Evolutionary conservation across 2,888 invertebrate genomes (phyloP), one percentile per base, ranked within the genome.

Genomic region (Scaptomyza polygonia): DNA sequence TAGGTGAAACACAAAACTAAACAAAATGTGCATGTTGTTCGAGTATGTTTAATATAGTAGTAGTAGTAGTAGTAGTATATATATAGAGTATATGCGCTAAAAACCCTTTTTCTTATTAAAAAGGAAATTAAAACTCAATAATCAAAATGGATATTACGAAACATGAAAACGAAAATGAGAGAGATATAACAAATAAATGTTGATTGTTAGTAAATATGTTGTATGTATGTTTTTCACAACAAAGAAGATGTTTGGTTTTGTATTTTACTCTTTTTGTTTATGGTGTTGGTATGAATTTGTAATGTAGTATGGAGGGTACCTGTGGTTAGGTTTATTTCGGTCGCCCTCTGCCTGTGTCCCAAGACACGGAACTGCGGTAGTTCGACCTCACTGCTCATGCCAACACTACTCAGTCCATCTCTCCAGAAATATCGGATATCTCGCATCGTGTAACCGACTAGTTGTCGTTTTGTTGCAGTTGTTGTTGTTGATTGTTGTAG

Each of bases 371-470:
- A 98, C 94, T 98, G 98, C 91, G 98, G 98, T 93, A 98, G 95
- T 94, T 97, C 96, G 93, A 98, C 97, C 93, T 97, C 97, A 93
- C 95, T 96, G 95, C 96, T 96, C 94, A 98, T 97, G 93, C 97
- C 97, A 93, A 98, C 97, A 93, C 97, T 97, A 93, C 95, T 95
- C 93, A 94, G 94, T 92, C 97, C 97, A 94, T 96, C 95, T 94
- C 96, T 96, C 98, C 98, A 98, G 94, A 96, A 96, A 95, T 98
- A 98, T 93, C 96, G 96, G 94, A 97, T 97, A 95, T 97, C 97
- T 95, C 96, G 96, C 97, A 97, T 97, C 94, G 97, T 97, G 96
- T 97, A 97, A 95, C 97, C 97, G 96, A 97, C 97, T 97, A 86
- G 88, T 58, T 57, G 75, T 68, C 53, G 82, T 62, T 8, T 62